These are phyloP conservation scores for Phrynocephalus forsythii DNA, from an alignment of 2,797 vertebrate species.

Conservation along the genomic window DNA sequence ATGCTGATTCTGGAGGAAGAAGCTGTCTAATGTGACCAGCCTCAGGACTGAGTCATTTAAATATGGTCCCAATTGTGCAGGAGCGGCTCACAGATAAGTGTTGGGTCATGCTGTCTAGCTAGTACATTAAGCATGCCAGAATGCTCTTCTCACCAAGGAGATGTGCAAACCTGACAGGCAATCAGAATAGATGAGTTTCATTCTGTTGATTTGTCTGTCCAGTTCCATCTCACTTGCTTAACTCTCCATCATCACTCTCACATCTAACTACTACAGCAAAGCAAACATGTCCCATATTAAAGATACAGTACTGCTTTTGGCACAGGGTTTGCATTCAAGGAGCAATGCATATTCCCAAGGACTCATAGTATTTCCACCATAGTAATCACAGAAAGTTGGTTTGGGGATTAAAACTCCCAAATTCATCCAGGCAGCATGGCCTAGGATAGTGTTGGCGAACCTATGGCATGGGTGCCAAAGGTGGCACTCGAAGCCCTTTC, in stretches of 20 bases:
- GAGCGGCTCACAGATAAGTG: not conserved
- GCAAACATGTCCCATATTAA: not conserved
- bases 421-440: too few relatives aligned
- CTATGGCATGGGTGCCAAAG: too few relatives aligned
- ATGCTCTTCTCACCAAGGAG: not conserved
- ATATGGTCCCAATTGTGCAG: not conserved
- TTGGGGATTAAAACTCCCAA: not conserved
- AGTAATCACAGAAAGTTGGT: not conserved
- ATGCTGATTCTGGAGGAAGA: not conserved
- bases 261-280: not conserved
- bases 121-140: not conserved
- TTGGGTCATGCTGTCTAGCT: not conserved
- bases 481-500: too few relatives aligned
- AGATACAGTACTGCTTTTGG: not conserved
- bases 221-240: too few relatives aligned
- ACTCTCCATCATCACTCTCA: too few relatives aligned
- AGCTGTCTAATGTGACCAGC: not conserved
- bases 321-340: not conserved
- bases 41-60: not conserved
- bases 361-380: not conserved
- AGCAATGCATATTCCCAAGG: not conserved
- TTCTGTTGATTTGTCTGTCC: not conserved
- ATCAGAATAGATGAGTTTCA: not conserved
- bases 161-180: not conserved
- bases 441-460: too few relatives aligned